phyloP scores from a whole-genome alignment of 2,113 vertebrate genomes.

The Monopterus albus region DNA sequence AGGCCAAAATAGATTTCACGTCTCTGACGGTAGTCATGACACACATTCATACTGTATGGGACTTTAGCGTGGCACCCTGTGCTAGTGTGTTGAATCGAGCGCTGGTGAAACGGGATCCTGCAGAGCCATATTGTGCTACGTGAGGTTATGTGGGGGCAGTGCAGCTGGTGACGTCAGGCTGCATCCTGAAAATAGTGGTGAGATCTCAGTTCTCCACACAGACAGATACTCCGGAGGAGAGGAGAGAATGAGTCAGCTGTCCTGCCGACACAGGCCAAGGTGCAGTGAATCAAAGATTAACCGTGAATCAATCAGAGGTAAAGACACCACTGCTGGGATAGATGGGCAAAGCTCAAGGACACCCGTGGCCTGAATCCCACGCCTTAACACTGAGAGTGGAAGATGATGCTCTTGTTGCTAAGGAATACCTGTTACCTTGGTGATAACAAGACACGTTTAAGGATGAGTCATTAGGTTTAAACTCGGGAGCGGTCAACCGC shows the following conservation, averaged over 20 bases:
- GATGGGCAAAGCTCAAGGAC: constrained; percentile 59
- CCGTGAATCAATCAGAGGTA: constrained; percentile 63
- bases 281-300: constrained; percentile 64
- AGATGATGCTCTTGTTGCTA: constrained; percentile 73
- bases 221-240: constrained; percentile 64
- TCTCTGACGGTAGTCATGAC: constrained; percentile 6
- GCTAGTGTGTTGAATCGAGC: constrained; percentile 1
- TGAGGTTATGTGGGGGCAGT: constrained; percentile 58
- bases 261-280: constrained; percentile 57
- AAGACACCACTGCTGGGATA: constrained; percentile 36
- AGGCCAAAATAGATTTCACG: constrained; percentile 4
- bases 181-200: constrained; percentile 73
- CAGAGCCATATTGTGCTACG: constrained; percentile 42
- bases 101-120: constrained; percentile 35
- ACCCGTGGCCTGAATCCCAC: constrained; percentile 56
- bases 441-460: constrained; percentile 63
- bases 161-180: constrained; percentile 59
- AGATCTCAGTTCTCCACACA: constrained; percentile 70
- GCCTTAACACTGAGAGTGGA: constrained; percentile 45
- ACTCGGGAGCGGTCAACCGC: constrained; percentile 39
- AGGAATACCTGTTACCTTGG: constrained; percentile 77
- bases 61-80: constrained; percentile 5
- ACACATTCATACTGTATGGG: background rate
- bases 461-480: constrained; percentile 71
- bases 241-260: constrained; percentile 75